phyloP scores from a whole-genome alignment of 2,797 vertebrate genomes.

The Diplodus sargus region DNA sequence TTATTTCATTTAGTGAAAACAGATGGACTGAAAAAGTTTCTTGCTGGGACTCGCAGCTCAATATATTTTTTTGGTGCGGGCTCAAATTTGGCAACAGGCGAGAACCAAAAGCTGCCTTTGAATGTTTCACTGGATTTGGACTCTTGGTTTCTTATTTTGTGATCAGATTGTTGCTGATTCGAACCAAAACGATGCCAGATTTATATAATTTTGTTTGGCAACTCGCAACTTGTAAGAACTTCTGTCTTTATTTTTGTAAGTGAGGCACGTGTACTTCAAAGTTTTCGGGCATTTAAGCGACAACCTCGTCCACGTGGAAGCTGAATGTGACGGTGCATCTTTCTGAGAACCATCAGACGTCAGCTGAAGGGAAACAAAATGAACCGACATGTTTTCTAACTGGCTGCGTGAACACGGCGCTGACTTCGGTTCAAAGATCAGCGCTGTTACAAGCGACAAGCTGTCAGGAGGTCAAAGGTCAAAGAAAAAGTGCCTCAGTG shows the following conservation, averaged over 20 bases:
- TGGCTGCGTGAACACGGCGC: background rate
- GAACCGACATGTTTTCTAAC: background rate
- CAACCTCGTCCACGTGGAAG: background rate
- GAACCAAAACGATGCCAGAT: background rate
- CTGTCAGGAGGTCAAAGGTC: constrained; percentile 48
- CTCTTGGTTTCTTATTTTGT: background rate
- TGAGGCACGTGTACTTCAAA: no score
- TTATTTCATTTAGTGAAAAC: background rate
- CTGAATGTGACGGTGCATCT: background rate
- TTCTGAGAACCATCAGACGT: background rate
- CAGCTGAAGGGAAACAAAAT: background rate
- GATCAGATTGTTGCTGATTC: background rate
- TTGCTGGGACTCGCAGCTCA: background rate
- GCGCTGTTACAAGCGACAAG: constrained; percentile 5
- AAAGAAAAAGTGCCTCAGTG: constrained; percentile 2
- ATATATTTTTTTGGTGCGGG: background rate
- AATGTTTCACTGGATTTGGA: background rate
- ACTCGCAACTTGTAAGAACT: background rate
- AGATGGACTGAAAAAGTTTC: background rate
- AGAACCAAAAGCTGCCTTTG: background rate
- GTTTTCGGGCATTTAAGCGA: no score
- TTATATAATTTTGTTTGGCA: background rate
- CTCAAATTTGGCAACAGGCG: background rate
- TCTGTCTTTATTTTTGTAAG: background rate
- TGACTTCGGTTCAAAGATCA: constrained; percentile 40